Evolutionary conservation across 2,113 vertebrate species (phyloP), one percentile per base, ranked within the genome.

Genomic region (Girardinichthys multiradiatus): DNA sequence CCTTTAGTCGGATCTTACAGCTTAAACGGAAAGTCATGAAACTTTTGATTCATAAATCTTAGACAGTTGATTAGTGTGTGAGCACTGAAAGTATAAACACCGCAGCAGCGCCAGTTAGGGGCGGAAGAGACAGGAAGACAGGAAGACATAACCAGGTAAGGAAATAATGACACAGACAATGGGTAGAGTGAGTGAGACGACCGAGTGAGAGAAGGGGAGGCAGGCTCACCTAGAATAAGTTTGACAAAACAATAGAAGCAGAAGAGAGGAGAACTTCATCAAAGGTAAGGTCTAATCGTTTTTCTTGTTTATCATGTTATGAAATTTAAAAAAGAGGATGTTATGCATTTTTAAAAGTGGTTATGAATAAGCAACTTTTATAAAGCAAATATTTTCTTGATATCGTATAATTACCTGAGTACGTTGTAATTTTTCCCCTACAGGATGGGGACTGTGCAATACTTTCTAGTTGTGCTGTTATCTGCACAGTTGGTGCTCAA

Each of bases 131-230:
- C 74, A 81, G 80, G 69, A 69, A 89, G 80, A 42, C 45, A 78
- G 70, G 82, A 84, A 85, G 79, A 81, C 62, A 35, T 77, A 35
- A 68, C 33, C 87, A 91, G 86, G 82, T 86, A 85, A 91, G 89
- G 90, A 93, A 92, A 93, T 15, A 65, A 61, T 92, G 88, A 93
- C 74, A 82, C 81, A 63, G 30, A 77, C 15, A 67, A 76, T 59
- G 76, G 71, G 61, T 45, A 64, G 62, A 82, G 57, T 61, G 66
- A 72, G 79, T 14, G 68, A 66, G 67, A 65, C 65, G 59, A 62
- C 42, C 57, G 10, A 62, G 27, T 45, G 9, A 74, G 13, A 73
- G 28, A 48, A 26, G 70, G 57, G 70, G 12, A 68, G 68, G 78
- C 28, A 67, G 59, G 57, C 68, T 61, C 79, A 80, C 70, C 78